Percentiles rank a stretch among this genome's conserved stretches.
Evolutionary conservation across 2,888 invertebrate genomes (phyloP).

Genomic region (Meganola albula): DNA sequence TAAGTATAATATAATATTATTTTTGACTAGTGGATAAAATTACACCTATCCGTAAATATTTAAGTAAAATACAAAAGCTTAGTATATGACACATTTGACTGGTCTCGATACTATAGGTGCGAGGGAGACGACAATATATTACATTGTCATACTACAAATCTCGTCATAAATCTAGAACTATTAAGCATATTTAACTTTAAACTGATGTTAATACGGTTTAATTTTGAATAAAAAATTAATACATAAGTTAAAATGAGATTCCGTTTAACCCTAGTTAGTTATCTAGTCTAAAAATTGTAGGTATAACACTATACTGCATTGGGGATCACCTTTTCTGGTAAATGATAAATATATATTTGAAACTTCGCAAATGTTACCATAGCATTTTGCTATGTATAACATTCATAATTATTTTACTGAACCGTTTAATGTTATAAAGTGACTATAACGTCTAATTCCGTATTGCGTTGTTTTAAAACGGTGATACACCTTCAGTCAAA

Average conservation of each 20-base stretch:
- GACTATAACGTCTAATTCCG: too few species aligned
- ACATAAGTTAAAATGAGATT: constrained; percentile 30
- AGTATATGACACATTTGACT: constrained; percentile 30
- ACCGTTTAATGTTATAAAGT: too few species aligned
- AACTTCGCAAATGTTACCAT: too few species aligned
- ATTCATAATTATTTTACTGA: too few species aligned
- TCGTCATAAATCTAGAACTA: constrained; percentile 23
- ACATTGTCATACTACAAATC: too few species aligned
- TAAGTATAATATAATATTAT: constrained; percentile 41
- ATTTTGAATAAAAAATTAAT: constrained; percentile 27
- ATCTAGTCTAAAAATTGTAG: too few species aligned
- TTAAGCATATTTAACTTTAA: constrained; percentile 17
- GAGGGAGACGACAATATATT: constrained; percentile 23
- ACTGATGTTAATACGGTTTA: constrained; percentile 12
- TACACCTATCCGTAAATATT: constrained; percentile 50
- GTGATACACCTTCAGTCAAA: too few species aligned
- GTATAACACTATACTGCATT: too few species aligned
- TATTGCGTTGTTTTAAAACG: too few species aligned
- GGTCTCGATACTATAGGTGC: constrained; percentile 25
- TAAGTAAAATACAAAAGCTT: constrained; percentile 59
- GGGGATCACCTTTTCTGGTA: too few species aligned
- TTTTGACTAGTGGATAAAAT: constrained; percentile 73
- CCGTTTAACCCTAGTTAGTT: constrained; percentile 31
- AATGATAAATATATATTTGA: too few species aligned
- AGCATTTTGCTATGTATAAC: too few species aligned